Evolutionary conservation across 2,888 invertebrate species (phyloP), one percentile per base, ranked within the genome.

Genomic region (Microdon myrmicae): DNA sequence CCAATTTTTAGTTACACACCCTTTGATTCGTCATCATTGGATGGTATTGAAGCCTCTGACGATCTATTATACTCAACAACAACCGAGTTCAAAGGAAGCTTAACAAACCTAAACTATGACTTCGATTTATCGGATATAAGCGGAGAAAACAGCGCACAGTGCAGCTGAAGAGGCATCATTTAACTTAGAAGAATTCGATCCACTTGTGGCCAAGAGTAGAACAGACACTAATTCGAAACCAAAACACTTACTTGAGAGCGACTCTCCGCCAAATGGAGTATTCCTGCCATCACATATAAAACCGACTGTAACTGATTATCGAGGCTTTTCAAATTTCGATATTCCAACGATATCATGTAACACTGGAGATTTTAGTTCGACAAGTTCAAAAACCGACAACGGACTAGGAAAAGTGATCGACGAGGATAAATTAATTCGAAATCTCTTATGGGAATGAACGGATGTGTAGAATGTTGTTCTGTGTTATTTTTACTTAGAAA

Each of bases 101-200:
- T 90, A 16, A 85, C 86, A 14, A 87, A 87, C 71, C 85, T 90
- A 8, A 89, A 89, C 74, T 90, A 90, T 68, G 90, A 90, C 69
- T 88, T 90, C 48, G 89, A 90, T 75, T 80, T 89, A 53, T 89
- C 89, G 2, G 90, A 90, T 75, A 80, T 87, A 26, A 89, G 89
- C 70, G 87, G 84, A 0, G 90, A 90, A 6, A 89, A 88, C 71
- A n/a, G n/a, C n/a, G n/a, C n/a, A n/a, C n/a, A 89, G 88, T 68
- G 80, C 85, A 14, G 85, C 86, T 0, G 89, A 89, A 20, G 76
- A 76, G 5, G 38, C 69, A 2, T 82, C 76, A 61, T 51, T 76
- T 1, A 75, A 76, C 58, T 69, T 80, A 7, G 75, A 74, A 13
- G 80, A 81, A 68, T 80, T 81, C 47, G 81, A 81, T 75, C 80